Evolutionary conservation across 2,113 vertebrate genomes (phyloP).

Genomic region (Buteo buteo): DNA sequence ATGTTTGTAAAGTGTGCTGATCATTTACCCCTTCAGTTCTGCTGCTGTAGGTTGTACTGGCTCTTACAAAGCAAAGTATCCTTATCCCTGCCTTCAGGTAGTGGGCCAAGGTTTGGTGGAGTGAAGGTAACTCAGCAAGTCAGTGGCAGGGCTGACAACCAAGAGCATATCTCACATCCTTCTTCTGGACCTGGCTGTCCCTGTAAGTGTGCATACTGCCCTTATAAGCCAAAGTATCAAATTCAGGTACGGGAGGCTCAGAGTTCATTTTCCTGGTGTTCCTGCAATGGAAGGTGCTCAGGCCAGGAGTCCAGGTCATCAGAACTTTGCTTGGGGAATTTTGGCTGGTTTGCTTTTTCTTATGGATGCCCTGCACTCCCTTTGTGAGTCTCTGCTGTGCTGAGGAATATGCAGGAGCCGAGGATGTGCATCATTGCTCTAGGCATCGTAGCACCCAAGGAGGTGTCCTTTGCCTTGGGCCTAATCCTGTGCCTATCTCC

Average conservation of each 20-base stretch:
- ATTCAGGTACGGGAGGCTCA: background rate
- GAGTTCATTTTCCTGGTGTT: background rate
- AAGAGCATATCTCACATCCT: background rate
- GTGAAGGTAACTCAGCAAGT: background rate
- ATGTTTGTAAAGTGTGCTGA: too few species aligned
- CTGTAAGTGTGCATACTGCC: too few species aligned
- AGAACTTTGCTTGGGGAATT: background rate
- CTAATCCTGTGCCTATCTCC: background rate
- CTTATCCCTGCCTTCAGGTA: background rate
- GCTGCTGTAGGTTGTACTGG: background rate
- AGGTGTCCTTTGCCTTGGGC: background rate
- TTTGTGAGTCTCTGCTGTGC: background rate
- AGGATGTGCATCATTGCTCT: background rate
- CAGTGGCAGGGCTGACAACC: background rate
- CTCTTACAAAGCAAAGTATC: background rate
- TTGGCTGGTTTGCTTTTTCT: background rate
- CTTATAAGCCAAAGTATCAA: background rate
- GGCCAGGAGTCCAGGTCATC: background rate
- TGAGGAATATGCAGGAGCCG: background rate
- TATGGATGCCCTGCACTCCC: background rate
- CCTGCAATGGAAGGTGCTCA: background rate
- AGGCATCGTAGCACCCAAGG: background rate
- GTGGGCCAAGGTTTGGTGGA: background rate
- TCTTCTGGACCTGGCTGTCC: background rate
- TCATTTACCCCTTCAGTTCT: background rate